Conservation (phyloP, 2,888 invertebrate genomes). For the Ichneumoninae sp. region DNA sequence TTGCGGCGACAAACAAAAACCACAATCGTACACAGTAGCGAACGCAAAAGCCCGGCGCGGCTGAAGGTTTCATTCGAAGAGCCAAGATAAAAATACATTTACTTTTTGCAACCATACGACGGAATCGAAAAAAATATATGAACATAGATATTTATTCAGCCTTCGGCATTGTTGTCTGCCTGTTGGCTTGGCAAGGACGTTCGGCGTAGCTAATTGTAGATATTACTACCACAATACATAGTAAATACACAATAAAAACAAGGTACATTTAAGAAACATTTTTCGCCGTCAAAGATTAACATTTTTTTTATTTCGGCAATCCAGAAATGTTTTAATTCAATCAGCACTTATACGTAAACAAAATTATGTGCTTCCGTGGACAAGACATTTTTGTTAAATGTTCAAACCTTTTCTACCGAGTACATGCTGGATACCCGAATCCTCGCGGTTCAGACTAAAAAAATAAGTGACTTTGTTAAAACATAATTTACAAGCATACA, state of each 20-base stretch:
- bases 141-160: background rate
- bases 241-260: background rate
- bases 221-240: background rate
- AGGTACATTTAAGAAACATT: no score
- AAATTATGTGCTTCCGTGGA: no score
- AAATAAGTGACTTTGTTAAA: background rate
- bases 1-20: conserved; percentile 10
- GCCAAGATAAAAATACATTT: background rate
- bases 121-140: background rate
- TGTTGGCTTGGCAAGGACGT: background rate
- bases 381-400: no score
- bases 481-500: background rate
- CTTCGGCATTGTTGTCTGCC: background rate
- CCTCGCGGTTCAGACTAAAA: background rate
- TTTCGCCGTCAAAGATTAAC: no score
- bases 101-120: background rate
- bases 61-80: conserved; percentile 22
- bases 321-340: no score
- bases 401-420: background rate
- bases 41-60: background rate
- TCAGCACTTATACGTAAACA: no score
- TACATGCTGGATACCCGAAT: background rate
- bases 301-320: no score
- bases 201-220: background rate
- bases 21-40: background rate